A percentile compares a stretch with the other conserved stretches of the same genome.
Conservation (phyloP, 2,113 vertebrate species). For the Chitala chitala region DNA sequence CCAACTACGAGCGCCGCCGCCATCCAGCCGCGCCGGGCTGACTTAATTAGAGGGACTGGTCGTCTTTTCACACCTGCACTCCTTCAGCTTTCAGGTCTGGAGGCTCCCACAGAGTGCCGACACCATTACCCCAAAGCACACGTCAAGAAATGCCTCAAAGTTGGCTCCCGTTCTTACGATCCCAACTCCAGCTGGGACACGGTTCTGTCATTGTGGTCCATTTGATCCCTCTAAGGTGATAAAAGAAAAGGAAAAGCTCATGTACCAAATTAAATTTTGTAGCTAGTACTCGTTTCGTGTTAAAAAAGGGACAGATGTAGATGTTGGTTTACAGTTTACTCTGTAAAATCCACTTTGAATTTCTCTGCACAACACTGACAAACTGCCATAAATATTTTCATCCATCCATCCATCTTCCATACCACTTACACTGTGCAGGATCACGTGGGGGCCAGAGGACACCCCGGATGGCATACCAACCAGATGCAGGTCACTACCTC, state of each 20-base stretch:
- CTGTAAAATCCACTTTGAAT: neutral
- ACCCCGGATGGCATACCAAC: slow-evolving; percentile 8
- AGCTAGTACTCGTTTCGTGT: neutral
- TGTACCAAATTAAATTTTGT: neutral
- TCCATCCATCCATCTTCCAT: no score
- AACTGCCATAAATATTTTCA: neutral
- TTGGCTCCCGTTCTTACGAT: slow-evolving; percentile 60
- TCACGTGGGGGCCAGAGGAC: slow-evolving; percentile 3
- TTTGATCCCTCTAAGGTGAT: slow-evolving; percentile 47
- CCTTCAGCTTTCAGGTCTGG: slow-evolving; percentile 47
- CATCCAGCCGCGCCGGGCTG: slow-evolving; percentile 9
- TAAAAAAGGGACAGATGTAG: slow-evolving; percentile 4
- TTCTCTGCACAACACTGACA: neutral
- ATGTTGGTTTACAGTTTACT: neutral
- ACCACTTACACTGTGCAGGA: no score
- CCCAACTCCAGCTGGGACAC: slow-evolving; percentile 58
- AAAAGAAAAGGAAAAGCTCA: slow-evolving; percentile 44
- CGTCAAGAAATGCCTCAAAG: slow-evolving; percentile 60
- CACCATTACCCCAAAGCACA: slow-evolving; percentile 51
- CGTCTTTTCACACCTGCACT: slow-evolving; percentile 42
- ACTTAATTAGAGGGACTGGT: slow-evolving; percentile 38
- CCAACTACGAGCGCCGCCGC: no score
- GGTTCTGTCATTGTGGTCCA: slow-evolving; percentile 56
- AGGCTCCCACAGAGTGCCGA: slow-evolving; percentile 56
- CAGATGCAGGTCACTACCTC: no score